Percentiles rank a stretch among this genome's conserved stretches.
Evolutionary conservation across 1,140 invertebrate genomes (phyloP).

Genomic region (Drosophila yakuba): DNA sequence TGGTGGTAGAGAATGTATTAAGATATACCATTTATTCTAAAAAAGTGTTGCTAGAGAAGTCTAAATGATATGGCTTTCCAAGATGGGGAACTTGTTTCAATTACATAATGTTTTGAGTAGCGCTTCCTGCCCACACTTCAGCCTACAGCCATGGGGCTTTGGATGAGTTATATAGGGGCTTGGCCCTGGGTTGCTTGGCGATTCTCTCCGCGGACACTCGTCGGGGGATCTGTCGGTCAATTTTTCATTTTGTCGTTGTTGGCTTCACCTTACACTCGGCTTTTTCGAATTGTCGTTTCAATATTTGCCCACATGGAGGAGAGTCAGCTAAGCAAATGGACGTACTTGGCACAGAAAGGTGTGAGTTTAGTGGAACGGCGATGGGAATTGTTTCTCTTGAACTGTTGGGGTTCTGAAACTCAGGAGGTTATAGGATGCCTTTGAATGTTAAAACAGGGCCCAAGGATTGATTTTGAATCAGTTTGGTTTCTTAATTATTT

Average conservation of each 20-base stretch:
- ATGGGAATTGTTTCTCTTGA: background rate
- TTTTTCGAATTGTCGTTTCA: constrained; percentile 42
- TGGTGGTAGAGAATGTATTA: too few relatives aligned
- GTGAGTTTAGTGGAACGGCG: constrained; percentile 42
- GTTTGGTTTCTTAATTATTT: too few relatives aligned
- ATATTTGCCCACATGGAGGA: constrained; percentile 52
- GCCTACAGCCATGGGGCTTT: constrained; percentile 14
- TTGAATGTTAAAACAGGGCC: constrained; percentile 10
- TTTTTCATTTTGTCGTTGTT: constrained; percentile 21
- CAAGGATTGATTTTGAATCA: too few relatives aligned
- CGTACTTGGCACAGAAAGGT: constrained; percentile 54
- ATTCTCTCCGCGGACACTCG: constrained; percentile 4
- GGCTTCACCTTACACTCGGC: constrained; percentile 37
- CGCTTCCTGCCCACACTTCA: constrained; percentile 8
- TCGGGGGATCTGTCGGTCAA: constrained; percentile 2
- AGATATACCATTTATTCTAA: too few relatives aligned
- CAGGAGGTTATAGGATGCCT: constrained; percentile 3
- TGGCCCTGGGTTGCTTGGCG: constrained; percentile 12
- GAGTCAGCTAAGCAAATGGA: constrained; percentile 19
- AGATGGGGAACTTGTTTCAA: background rate
- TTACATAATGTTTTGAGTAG: constrained; percentile 6
- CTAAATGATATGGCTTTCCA: too few relatives aligned
- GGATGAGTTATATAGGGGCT: constrained; percentile 20
- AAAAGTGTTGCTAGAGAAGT: too few relatives aligned
- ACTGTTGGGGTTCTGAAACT: background rate